Evolutionary conservation across 64 coral and sea anemone species (phyloP).

Genomic region (Montipora sp.): DNA sequence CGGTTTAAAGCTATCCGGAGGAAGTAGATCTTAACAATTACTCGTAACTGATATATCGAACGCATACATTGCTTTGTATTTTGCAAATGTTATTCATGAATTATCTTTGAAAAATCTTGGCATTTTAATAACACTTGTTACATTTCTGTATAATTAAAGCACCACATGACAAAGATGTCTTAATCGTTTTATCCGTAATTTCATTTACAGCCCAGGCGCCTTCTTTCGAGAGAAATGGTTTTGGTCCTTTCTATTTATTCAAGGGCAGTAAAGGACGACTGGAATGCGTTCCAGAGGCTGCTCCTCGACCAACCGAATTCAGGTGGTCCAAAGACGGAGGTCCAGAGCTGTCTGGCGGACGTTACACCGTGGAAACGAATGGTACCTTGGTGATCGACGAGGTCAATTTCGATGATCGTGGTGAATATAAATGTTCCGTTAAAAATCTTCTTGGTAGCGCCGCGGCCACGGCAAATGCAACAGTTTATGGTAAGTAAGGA

Average conservation of each 20-base stretch:
- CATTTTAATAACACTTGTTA: too few species aligned
- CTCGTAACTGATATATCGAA: too few species aligned
- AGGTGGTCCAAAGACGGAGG: slow-evolving; percentile 7
- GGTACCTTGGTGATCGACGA: background rate
- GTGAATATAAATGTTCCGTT: slow-evolving; percentile 21
- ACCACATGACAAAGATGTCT: too few species aligned
- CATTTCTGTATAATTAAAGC: too few species aligned
- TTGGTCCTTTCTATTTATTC: slow-evolving; percentile 57
- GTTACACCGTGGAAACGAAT: background rate
- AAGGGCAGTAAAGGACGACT: slow-evolving; percentile 4
- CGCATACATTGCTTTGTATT: too few species aligned
- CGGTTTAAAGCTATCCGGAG: too few species aligned
- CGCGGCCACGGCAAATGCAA: background rate
- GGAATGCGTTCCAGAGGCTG: slow-evolving; percentile 36
- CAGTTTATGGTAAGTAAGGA: slow-evolving; percentile 24
- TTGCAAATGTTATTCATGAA: too few species aligned
- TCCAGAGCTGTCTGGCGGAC: background rate
- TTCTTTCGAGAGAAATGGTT: background rate
- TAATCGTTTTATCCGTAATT: background rate
- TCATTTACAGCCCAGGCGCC: slow-evolving; percentile 16
- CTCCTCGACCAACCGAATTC: background rate
- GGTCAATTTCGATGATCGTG: background rate
- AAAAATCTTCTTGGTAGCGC: slow-evolving; percentile 6
- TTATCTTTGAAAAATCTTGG: too few species aligned
- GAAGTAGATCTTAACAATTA: too few species aligned